A percentile compares a stretch with the other conserved stretches of the same genome.
These are phyloP conservation scores for Armadillidium nasatum DNA, from an alignment of 1,140 invertebrate genomes.

Conservation along the genomic window DNA sequence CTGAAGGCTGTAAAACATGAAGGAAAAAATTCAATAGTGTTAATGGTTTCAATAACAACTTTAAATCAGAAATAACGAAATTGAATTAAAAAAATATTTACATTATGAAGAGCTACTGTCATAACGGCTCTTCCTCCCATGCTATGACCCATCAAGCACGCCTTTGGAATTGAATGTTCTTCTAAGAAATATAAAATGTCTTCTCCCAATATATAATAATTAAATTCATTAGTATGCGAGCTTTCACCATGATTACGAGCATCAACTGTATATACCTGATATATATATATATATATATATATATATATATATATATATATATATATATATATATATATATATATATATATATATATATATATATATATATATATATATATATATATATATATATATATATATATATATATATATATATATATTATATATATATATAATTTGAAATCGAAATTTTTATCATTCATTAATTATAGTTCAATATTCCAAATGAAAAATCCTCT, in stretches of 20 bases:
- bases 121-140: conserved; percentile 85
- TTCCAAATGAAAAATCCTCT: too few relatives aligned
- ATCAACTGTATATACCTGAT: conserved; percentile 58
- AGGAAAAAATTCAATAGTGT: background rate
- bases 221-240: conserved; percentile 65
- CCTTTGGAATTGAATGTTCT: conserved; percentile 59
- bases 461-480: too few relatives aligned
- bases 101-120: conserved; percentile 66
- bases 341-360: too few relatives aligned
- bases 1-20: conserved; percentile 58
- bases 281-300: background rate
- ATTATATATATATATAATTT: too few relatives aligned
- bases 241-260: conserved; percentile 88
- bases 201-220: conserved; percentile 64
- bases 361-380: too few relatives aligned
- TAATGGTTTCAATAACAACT: background rate
- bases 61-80: background rate
- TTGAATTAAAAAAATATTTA: conserved; percentile 44
- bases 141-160: conserved; percentile 75
- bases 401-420: too few relatives aligned
- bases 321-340: too few relatives aligned
- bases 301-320: too few relatives aligned
- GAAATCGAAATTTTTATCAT: too few relatives aligned
- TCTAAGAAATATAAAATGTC: conserved; percentile 66
- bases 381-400: too few relatives aligned